Conservation (phyloP, 2,797 vertebrate genomes). For the Mormyrus hasselquistii region DNA sequence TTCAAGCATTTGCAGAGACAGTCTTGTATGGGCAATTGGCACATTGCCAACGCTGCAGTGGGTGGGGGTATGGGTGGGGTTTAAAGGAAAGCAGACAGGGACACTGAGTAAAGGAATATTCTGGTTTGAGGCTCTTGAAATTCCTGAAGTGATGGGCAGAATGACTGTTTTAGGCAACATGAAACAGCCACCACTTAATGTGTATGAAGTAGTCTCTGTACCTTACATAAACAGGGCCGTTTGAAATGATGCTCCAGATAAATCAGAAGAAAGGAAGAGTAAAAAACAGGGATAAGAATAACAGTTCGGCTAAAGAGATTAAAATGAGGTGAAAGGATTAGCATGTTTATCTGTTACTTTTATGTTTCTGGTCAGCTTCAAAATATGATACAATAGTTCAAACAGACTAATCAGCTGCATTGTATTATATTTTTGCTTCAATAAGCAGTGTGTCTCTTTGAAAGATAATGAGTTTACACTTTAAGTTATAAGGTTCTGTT, state of each 20-base stretch:
- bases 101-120: neutral
- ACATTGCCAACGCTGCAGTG: slow-evolving; percentile 24
- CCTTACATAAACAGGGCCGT: neutral
- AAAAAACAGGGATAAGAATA: slow-evolving; percentile 16
- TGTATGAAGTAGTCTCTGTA: slow-evolving; percentile 14
- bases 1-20: slow-evolving; percentile 39
- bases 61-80: neutral
- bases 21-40: slow-evolving; percentile 41
- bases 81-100: neutral
- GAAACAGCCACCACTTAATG: neutral
- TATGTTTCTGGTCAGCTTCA: slow-evolving; percentile 32
- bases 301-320: slow-evolving; percentile 19
- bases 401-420: slow-evolving; percentile 27
- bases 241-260: neutral
- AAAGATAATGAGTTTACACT: neutral
- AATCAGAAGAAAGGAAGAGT: slow-evolving; percentile 26
- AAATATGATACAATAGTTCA: slow-evolving; percentile 50
- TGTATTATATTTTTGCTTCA: neutral
- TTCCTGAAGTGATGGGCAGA: neutral
- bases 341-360: slow-evolving; percentile 45
- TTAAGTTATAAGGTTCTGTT: neutral
- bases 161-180: neutral
- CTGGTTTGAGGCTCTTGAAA: neutral
- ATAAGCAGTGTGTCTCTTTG: slow-evolving; percentile 5
- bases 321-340: slow-evolving; percentile 16